Conservation (phyloP, 2,797 vertebrate genomes). For the Chelmon rostratus region DNA sequence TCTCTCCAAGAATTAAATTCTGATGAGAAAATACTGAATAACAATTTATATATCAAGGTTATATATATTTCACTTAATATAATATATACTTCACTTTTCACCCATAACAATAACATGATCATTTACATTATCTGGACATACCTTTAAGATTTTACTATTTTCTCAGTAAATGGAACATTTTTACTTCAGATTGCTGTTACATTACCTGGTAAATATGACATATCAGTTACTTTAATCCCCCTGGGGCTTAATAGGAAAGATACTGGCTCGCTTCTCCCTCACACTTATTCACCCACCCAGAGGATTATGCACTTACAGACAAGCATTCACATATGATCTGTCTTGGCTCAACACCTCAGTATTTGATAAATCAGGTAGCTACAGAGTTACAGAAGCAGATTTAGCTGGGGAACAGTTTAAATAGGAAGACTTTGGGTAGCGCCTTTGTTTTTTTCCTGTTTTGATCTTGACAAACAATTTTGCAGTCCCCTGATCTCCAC, state of each 20-base stretch:
- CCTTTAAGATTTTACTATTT: neutral
- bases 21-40: neutral
- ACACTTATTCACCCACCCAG: constrained; percentile 23
- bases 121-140: neutral
- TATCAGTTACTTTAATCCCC: constrained; percentile 6
- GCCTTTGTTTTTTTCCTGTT: neutral
- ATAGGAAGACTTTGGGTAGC: neutral
- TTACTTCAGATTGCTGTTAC: neutral
- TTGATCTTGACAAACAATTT: neutral
- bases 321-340: constrained; percentile 24
- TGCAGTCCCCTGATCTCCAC: neutral
- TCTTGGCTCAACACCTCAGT: constrained; percentile 18
- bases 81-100: too few species aligned
- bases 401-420: neutral
- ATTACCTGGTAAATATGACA: neutral
- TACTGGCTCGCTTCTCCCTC: neutral
- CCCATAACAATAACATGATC: neutral
- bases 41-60: neutral
- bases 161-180: neutral
- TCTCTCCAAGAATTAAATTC: neutral
- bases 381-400: neutral
- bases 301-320: constrained; percentile 15
- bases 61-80: neutral
- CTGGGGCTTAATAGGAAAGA: constrained; percentile 20
- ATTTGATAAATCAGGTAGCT: constrained; percentile 36